Conservation (phyloP, 64 coral and sea anemone species). For the Acropora tenuis region DNA sequence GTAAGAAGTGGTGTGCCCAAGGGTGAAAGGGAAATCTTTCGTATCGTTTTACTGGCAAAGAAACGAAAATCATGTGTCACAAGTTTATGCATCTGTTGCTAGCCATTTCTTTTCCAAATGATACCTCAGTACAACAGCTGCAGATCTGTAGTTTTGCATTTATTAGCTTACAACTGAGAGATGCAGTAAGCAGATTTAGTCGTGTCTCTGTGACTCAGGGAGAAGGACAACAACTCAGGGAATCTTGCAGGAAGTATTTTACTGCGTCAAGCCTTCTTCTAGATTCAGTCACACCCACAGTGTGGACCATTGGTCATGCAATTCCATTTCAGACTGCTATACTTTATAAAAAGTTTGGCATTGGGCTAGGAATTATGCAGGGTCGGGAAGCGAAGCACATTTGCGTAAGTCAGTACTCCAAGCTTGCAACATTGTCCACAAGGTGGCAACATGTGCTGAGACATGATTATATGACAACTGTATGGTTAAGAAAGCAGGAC, state of each 20-base stretch:
- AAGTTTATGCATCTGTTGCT: not conserved
- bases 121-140: not conserved
- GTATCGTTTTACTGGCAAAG: too few species aligned
- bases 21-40: not conserved
- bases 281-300: constrained; percentile 49
- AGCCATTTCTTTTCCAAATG: not conserved
- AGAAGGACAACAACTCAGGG: constrained; percentile 2
- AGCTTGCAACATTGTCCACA: constrained; percentile 45
- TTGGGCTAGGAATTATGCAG: constrained; percentile 66
- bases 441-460: constrained; percentile 59
- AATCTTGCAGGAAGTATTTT: constrained; percentile 53
- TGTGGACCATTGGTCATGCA: constrained; percentile 76
- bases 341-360: constrained; percentile 36
- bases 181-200: not conserved
- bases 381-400: constrained; percentile 62
- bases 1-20: constrained; percentile 54
- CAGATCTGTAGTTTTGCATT: constrained; percentile 42
- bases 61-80: not conserved
- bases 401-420: constrained; percentile 45
- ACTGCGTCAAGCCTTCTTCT: constrained; percentile 39
- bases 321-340: constrained; percentile 48
- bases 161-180: constrained; percentile 31
- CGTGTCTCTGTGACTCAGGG: not conserved
- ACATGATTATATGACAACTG: constrained; percentile 61
- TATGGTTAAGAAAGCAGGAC: constrained; percentile 41